Evolutionary conservation across 2,113 vertebrate genomes (phyloP).

Genomic region (Orycteropus afer): DNA sequence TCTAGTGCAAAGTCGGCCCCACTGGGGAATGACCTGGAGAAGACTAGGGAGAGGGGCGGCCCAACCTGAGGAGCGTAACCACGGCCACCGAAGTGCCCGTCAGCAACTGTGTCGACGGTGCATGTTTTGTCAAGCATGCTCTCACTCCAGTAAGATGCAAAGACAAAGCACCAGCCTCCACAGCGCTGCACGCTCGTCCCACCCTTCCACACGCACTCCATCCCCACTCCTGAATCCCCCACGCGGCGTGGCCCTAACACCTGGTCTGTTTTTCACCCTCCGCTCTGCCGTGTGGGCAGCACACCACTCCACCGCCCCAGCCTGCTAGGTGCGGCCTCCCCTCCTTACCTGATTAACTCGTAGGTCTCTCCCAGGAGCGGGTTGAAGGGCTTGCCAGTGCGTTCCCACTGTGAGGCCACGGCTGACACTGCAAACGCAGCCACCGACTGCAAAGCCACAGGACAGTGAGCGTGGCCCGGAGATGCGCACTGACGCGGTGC

Average conservation of each 20-base stretch:
- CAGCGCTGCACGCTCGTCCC: background rate
- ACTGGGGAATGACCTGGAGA: too few species aligned
- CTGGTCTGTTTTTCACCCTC: accelerated
- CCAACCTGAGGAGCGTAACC: too few species aligned
- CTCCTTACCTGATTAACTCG: constrained; percentile 92
- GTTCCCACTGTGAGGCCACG: constrained; percentile 98
- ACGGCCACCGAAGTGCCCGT: too few species aligned
- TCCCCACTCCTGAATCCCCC: background rate
- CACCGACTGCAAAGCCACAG: constrained; percentile 87
- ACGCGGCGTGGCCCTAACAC: accelerated
- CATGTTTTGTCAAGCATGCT: too few species aligned
- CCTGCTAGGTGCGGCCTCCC: too few species aligned
- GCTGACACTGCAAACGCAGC: constrained; percentile 97
- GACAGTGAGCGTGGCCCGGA: background rate
- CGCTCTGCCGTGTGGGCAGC: accelerated
- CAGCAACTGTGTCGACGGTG: too few species aligned
- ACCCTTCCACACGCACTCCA: accelerated
- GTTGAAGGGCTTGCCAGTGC: constrained; percentile 99
- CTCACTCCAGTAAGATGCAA: too few species aligned
- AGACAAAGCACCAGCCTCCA: too few species aligned
- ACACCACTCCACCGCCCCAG: too few species aligned
- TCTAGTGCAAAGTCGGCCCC: background rate
- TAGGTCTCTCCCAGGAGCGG: constrained; percentile 97
- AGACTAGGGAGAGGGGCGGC: too few species aligned
- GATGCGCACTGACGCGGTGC: too few species aligned